Conservation (phyloP, 2,888 invertebrate species). For the Agrotis puta region DNA sequence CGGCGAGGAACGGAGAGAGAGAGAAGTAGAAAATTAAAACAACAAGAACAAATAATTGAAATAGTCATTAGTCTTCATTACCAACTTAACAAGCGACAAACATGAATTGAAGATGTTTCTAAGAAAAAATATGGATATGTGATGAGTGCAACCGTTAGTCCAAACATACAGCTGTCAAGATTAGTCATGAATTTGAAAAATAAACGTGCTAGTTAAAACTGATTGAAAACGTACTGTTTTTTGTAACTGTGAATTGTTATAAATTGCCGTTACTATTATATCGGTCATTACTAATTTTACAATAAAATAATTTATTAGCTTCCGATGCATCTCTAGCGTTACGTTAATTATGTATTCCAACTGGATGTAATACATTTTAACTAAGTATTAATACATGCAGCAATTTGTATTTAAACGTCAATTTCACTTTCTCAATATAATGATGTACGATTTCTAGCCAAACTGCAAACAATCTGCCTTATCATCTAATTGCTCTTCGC, state of each 20-base stretch:
- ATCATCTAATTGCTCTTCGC: conserved; percentile 59
- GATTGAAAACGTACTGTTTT: conserved; percentile 28
- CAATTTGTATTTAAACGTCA: conserved; percentile 40
- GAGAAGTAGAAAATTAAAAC: not conserved
- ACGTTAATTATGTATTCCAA: conserved; percentile 45
- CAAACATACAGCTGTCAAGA: conserved; percentile 48
- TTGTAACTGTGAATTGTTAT: conserved; percentile 52
- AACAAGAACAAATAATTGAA: conserved; percentile 10
- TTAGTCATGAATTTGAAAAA: conserved; percentile 30
- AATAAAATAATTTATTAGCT: conserved; percentile 42
- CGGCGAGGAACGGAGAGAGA: not conserved
- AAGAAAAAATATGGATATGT: conserved; percentile 33
- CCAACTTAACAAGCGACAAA: conserved; percentile 19
- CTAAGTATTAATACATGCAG: conserved; percentile 37
- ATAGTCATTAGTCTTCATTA: conserved; percentile 43
- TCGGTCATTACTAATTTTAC: conserved; percentile 8
- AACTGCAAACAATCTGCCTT: conserved; percentile 53
- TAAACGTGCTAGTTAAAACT: conserved; percentile 27
- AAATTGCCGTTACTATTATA: conserved; percentile 36
- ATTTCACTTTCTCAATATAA: conserved; percentile 61
- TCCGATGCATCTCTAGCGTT: conserved; percentile 20
- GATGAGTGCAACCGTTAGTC: conserved; percentile 53
- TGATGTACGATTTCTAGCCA: conserved; percentile 55
- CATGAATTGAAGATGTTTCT: conserved; percentile 37
- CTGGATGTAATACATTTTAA: conserved; percentile 45